phyloP scores from a whole-genome alignment of 2,797 vertebrate species.

The Ciconia nigra region DNA sequence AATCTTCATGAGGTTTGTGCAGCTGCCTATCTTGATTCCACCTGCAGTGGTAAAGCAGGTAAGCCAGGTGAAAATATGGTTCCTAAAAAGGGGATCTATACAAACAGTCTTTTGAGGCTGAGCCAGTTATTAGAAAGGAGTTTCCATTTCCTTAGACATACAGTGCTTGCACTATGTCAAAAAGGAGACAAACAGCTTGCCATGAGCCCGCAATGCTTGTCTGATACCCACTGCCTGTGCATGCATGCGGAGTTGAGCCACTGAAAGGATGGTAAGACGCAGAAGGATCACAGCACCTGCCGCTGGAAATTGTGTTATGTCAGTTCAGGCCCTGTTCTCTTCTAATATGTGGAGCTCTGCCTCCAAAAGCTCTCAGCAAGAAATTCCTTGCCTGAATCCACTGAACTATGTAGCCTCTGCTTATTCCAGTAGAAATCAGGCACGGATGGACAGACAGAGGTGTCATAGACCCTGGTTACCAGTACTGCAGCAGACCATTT shows the following conservation, averaged over 20 bases:
- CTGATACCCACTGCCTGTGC: not conserved
- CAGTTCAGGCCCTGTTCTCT: not conserved
- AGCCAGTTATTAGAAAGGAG: not conserved
- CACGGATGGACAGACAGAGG: not conserved
- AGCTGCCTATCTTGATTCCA: not conserved
- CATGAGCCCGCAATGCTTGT: accelerated
- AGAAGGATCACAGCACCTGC: not conserved
- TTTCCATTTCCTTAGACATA: not conserved
- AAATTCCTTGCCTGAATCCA: not conserved
- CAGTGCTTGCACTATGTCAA: not conserved
- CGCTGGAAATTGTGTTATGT: not conserved
- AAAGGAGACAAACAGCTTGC: not conserved
- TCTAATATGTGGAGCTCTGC: not conserved
- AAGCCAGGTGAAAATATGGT: not conserved
- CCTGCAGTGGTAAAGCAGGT: not conserved
- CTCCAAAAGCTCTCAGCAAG: not conserved
- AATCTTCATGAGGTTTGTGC: not conserved
- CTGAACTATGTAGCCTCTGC: not conserved
- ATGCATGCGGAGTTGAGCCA: not conserved
- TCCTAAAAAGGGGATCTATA: not conserved
- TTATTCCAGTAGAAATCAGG: not conserved
- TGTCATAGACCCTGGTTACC: not conserved
- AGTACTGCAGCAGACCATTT: not conserved
- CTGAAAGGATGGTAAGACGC: not conserved
- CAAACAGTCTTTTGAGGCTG: not conserved